Evolutionary conservation across 2,888 invertebrate genomes (phyloP).

Genomic region (Boloria euphrosyne): DNA sequence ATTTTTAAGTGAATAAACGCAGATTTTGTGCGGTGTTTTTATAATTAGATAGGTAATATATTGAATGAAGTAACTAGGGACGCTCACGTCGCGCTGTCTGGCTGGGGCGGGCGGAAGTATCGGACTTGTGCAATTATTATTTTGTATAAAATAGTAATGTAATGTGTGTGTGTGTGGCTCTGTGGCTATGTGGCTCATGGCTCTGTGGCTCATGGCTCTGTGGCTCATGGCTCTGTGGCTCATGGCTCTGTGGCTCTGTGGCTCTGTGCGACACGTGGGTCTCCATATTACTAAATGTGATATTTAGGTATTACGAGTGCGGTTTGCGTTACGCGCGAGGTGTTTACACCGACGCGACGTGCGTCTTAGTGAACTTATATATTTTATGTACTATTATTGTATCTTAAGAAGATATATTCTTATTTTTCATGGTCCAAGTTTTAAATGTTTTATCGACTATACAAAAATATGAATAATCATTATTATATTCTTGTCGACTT

Average conservation of each 20-base stretch:
- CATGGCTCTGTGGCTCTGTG: slow-evolving; percentile 1
- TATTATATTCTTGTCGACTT: slow-evolving; percentile 81
- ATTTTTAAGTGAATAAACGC: slow-evolving; percentile 81
- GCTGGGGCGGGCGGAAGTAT: slow-evolving; percentile 63
- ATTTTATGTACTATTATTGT: slow-evolving; percentile 82
- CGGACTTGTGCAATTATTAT: slow-evolving; percentile 83
- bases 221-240: slow-evolving; percentile 5
- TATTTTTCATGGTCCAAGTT: slow-evolving; percentile 83
- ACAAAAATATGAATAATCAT: slow-evolving; percentile 81
- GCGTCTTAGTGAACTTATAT: slow-evolving; percentile 80
- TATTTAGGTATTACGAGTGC: slow-evolving; percentile 82
- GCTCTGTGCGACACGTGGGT: slow-evolving; percentile 62
- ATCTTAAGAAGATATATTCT: slow-evolving; percentile 82
- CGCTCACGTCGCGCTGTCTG: slow-evolving; percentile 58
- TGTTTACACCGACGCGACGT: slow-evolving; percentile 72
- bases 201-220: slow-evolving; percentile 1
- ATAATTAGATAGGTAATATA: slow-evolving; percentile 84
- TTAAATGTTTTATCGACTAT: slow-evolving; percentile 83
- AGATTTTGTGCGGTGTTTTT: slow-evolving; percentile 82
- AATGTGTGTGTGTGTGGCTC: slow-evolving; percentile 72
- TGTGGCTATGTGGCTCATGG: slow-evolving; percentile 36
- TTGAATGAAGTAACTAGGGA: slow-evolving; percentile 78
- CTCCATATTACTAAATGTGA: slow-evolving; percentile 83
- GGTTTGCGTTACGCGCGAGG: slow-evolving; percentile 61
- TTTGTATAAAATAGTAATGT: slow-evolving; percentile 81